Conservation (phyloP, 2,888 invertebrate species). For the Ptilodon capucinus region DNA sequence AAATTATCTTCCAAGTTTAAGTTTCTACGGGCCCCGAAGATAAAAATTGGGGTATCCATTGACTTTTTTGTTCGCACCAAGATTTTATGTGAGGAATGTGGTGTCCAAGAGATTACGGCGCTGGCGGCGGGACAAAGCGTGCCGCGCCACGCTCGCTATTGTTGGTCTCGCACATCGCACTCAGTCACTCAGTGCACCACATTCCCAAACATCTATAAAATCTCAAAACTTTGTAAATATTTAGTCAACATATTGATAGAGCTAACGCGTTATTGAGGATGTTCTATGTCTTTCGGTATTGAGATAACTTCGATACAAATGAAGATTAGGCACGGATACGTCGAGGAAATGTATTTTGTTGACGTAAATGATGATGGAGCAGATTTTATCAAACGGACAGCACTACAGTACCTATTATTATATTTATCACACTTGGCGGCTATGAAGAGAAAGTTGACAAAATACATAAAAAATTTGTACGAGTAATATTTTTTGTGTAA, state of each 20-base stretch:
- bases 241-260: slow-evolving; percentile 24
- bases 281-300: slow-evolving; percentile 1
- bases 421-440: no score
- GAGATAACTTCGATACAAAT: neutral
- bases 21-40: slow-evolving; percentile 20
- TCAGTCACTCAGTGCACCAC: slow-evolving; percentile 24
- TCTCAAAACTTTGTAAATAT: slow-evolving; percentile 28
- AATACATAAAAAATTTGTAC: no score
- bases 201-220: slow-evolving; percentile 20
- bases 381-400: neutral
- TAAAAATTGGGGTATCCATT: slow-evolving; percentile 21
- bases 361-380: neutral
- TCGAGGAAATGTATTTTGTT: neutral
- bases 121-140: slow-evolving; percentile 36
- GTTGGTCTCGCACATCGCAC: slow-evolving; percentile 23
- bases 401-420: no score
- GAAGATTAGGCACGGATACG: slow-evolving; percentile 1
- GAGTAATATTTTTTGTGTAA: no score
- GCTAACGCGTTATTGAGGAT: slow-evolving; percentile 7
- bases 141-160: slow-evolving; percentile 30
- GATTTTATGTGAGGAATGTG: slow-evolving; percentile 74
- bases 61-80: slow-evolving; percentile 54
- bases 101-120: slow-evolving; percentile 63
- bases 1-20: neutral
- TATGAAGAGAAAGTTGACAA: no score